A percentile compares a stretch with the other conserved stretches of the same genome.
These are phyloP conservation scores for Neodiprion lecontei DNA, from an alignment of 1,140 invertebrate species.

Conservation along the genomic window DNA sequence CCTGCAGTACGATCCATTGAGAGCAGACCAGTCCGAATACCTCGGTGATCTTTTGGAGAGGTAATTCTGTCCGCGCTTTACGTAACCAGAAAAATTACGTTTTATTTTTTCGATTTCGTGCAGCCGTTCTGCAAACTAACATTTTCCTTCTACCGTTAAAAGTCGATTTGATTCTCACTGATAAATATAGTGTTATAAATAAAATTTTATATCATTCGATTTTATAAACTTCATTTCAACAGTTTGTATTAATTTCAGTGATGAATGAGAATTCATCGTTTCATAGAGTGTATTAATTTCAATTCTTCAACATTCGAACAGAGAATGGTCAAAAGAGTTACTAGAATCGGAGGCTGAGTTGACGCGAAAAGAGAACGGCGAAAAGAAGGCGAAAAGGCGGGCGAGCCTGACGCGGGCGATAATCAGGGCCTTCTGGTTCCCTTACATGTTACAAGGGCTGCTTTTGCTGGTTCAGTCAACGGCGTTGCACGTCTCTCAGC, in stretches of 20 bases:
- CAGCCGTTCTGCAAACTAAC: no score
- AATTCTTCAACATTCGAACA: conserved; percentile 28
- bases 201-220: no score
- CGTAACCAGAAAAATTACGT: no score
- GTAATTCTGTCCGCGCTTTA: no score
- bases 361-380: conserved; percentile 55
- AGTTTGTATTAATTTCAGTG: no score
- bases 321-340: conserved; percentile 62
- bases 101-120: no score
- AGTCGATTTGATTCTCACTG: no score
- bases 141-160: no score
- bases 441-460: conserved; percentile 53
- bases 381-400: conserved; percentile 42
- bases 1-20: conserved; percentile 64
- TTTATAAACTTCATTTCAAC: conserved; percentile 26
- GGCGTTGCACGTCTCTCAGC: conserved; percentile 51
- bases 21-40: conserved; percentile 36
- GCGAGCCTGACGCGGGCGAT: conserved; percentile 59
- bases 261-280: no score
- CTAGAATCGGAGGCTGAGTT: conserved; percentile 46
- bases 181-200: no score
- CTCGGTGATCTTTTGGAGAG: no score
- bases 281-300: no score
- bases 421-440: conserved; percentile 55
- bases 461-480: conserved; percentile 49